Conservation (phyloP, 2,797 vertebrate genomes). For the Darevskia mixta region DNA sequence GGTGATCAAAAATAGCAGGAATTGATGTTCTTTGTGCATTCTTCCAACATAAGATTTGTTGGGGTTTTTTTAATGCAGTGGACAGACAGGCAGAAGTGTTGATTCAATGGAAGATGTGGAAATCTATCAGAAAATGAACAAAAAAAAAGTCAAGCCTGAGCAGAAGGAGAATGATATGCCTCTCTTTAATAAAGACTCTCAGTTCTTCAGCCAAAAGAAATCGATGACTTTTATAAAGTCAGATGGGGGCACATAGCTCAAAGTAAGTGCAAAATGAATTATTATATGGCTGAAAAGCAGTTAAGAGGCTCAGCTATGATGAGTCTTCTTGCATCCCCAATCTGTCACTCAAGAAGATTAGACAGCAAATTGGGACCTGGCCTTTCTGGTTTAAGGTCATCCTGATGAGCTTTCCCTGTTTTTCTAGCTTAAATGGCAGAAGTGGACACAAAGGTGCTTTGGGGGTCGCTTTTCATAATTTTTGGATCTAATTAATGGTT, state of each 20-base stretch:
- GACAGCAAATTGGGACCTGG: conserved; percentile 22
- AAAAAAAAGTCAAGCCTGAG: not conserved
- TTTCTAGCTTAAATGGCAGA: not conserved
- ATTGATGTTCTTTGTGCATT: not conserved
- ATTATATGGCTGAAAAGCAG: conserved; percentile 13
- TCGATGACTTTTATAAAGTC: conserved; percentile 26
- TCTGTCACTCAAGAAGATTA: not conserved
- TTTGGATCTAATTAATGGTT: not conserved
- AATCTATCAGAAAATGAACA: conserved; percentile 16
- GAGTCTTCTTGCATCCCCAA: not conserved
- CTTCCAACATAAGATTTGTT: not conserved
- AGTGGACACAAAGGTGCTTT: not conserved
- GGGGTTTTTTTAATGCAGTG: accelerated
- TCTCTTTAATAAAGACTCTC: not conserved
- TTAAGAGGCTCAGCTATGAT: conserved; percentile 11
- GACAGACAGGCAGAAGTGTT: not conserved
- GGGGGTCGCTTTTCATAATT: not conserved
- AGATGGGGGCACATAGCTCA: conserved; percentile 6
- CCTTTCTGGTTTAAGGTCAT: conserved; percentile 21
- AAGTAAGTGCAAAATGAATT: conserved; percentile 13
- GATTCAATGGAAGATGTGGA: not conserved
- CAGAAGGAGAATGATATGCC: not conserved
- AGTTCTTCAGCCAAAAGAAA: conserved; percentile 6
- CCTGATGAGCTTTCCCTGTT: not conserved
- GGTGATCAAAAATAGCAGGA: accelerated